Conservation (phyloP, 2,797 vertebrate species). For the Pteropus rufus region DNA sequence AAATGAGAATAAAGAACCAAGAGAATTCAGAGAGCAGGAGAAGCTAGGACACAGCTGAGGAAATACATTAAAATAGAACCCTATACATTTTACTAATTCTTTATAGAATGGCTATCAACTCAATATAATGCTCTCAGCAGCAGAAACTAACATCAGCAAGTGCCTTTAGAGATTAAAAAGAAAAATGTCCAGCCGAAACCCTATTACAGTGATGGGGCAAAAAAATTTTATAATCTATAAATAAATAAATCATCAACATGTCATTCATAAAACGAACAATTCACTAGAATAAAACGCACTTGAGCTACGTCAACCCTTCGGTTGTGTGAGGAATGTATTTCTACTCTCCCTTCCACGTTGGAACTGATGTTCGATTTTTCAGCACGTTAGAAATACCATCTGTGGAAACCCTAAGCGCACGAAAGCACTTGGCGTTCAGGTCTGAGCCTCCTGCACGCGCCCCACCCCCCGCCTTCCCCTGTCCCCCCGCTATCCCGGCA, state of each 20-base stretch:
- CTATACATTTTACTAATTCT: not conserved
- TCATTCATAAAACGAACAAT: slow-evolving; percentile 6
- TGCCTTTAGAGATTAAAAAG: not conserved
- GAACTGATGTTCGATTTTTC: not conserved
- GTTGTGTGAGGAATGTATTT: not conserved
- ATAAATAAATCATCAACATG: not conserved
- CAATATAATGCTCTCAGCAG: not conserved
- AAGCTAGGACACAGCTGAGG: not conserved
- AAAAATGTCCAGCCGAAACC: not conserved
- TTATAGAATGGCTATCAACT: not conserved
- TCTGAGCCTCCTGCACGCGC: not conserved
- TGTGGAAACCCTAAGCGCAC: not conserved
- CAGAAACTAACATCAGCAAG: not conserved
- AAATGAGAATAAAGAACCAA: slow-evolving; percentile 19
- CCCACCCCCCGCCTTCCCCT: not conserved
- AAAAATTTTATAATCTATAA: slow-evolving; percentile 38
- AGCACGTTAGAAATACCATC: not conserved
- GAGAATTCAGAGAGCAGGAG: slow-evolving; percentile 3
- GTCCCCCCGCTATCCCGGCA: not conserved
- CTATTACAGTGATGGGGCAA: not conserved
- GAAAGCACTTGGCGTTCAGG: not conserved
- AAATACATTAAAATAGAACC: not conserved
- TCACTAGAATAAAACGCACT: not conserved
- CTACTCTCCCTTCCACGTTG: not conserved
- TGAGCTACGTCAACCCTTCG: not conserved